These are phyloP conservation scores for Gymnodraco acuticeps DNA, from an alignment of 2,797 vertebrate species.

Conservation along the genomic window DNA sequence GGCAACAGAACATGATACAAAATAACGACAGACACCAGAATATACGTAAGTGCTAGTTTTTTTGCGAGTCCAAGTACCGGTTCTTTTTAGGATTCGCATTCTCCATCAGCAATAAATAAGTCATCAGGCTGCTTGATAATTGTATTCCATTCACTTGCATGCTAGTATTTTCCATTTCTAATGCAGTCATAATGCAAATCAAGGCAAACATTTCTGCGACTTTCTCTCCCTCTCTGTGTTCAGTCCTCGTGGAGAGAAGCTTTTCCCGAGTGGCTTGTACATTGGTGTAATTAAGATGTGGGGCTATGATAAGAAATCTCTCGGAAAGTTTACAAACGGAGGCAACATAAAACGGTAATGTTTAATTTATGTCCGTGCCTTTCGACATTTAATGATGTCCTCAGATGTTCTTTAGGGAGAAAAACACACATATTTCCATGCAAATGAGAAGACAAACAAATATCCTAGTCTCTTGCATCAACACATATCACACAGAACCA, in stretches of 20 bases:
- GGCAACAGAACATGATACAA: too few relatives aligned
- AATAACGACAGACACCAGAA: too few relatives aligned
- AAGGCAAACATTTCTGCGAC: constrained; percentile 31
- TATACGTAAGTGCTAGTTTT: too few relatives aligned
- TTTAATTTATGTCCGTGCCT: constrained; percentile 71
- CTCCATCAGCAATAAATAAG: constrained; percentile 25
- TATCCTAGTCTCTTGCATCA: constrained; percentile 58
- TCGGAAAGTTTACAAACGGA: constrained; percentile 62
- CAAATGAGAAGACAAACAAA: constrained; percentile 74
- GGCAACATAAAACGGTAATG: constrained; percentile 58
- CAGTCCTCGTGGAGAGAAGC: constrained; percentile 22
- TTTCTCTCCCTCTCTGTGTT: constrained; percentile 20
- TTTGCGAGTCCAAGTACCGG: too few relatives aligned
- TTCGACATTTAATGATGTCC: constrained; percentile 75
- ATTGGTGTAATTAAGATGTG: constrained; percentile 63
- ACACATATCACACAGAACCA: constrained; percentile 67
- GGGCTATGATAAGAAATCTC: constrained; percentile 46
- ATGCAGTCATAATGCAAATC: constrained; percentile 27
- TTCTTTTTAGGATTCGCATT: background rate
- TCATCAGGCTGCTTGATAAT: constrained; percentile 11
- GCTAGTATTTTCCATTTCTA: constrained; percentile 8
- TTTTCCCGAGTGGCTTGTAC: constrained; percentile 41
- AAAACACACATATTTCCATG: constrained; percentile 72
- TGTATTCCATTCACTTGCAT: background rate
- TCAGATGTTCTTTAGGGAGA: constrained; percentile 66